A percentile compares a stretch with the other conserved stretches of the same genome.
Evolutionary conservation across 2,888 invertebrate genomes (phyloP).

Genomic region (Hofmannophila pseudospretella): DNA sequence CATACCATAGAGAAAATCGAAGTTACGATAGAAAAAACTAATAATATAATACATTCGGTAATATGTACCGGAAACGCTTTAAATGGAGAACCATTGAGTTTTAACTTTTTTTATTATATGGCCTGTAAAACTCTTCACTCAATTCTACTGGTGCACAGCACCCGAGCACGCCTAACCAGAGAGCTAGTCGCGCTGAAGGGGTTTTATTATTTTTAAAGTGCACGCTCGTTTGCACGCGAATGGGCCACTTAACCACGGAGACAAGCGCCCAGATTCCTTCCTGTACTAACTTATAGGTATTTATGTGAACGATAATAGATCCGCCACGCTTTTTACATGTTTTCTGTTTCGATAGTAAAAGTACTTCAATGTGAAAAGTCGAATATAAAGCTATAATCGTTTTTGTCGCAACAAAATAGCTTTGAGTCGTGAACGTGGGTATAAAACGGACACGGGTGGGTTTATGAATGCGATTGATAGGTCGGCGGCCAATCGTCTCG

Average conservation of each 20-base stretch:
- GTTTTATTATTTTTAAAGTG: conserved; percentile 76
- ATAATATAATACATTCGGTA: not conserved
- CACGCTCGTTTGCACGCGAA: conserved; percentile 78
- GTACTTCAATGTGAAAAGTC: conserved; percentile 26
- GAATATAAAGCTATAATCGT: conserved; percentile 40
- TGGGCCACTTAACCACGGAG: conserved; percentile 77
- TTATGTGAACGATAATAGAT: conserved; percentile 66
- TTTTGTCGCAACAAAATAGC: conserved; percentile 33
- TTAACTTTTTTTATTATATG: not conserved
- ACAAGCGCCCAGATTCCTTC: conserved; percentile 52
- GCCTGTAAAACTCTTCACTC: conserved; percentile 6
- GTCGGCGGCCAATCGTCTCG: conserved; percentile 33
- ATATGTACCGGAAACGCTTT: not conserved
- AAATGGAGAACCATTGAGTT: conserved; percentile 1
- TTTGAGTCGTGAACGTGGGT: conserved; percentile 30
- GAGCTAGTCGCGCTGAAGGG: conserved; percentile 55
- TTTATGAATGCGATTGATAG: conserved; percentile 45
- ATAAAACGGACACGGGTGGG: conserved; percentile 42
- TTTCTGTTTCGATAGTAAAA: conserved; percentile 40
- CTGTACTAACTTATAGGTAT: conserved; percentile 57
- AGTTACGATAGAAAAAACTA: not conserved
- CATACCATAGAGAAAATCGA: conserved; percentile 16
- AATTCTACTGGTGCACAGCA: conserved; percentile 15
- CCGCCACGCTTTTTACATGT: conserved; percentile 72
- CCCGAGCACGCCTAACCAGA: conserved; percentile 17